Base-by-base conservation (phyloP, 1,140 invertebrate genomes). In the Stegodyphus mimosarum region DNA sequence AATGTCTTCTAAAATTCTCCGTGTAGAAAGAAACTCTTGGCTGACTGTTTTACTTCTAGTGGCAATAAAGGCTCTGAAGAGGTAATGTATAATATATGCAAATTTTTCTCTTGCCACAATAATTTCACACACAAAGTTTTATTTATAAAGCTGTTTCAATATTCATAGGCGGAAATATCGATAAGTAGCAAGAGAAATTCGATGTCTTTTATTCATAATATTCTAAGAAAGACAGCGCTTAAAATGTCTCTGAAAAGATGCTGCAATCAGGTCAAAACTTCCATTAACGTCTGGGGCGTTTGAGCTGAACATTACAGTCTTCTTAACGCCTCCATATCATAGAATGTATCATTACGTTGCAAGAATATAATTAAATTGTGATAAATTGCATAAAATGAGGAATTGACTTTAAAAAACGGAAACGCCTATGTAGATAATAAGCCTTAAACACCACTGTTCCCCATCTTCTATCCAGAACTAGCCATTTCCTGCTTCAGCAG, bases 361-460 rank as follows among this genome's bases (percentile, higher is more conserved):
- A 33, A 77, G 75, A 77, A 63, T 77, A 77, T 77, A 77, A 77
- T 77, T 77, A 77, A 77, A 67, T 66, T 66, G 50, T 77, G 75
- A 77, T 53, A 77, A 77, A 77, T 77, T 64, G 75, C 75, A 67
- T 51, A 66, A 64, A 67, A 55, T 77, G 75, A 66, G n/a, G 75
- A 77, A 67, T 67, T 17, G 17, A 18, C 15, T 17, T 67, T 66
- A 74, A 77, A 77, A 74, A 18, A 67, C n/a, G 75, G 63, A 67
- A 77, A 77, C 75, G 75, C 75, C 75, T 77, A 66, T 67, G 53
- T 11, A n/a, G 15, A 77, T 55, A 77, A 77, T 77, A 77, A 77
- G 75, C 63, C 75, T 66, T 77, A 66, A 77, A 77, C 66, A 77
- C 49, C 75, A 77, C 63, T 66, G n/a, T 67, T 66, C n/a, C n/a